Evolutionary conservation across 2,797 vertebrate species (phyloP), one percentile per base, ranked within the genome.

Genomic region (Pachyuromys duprasi): DNA sequence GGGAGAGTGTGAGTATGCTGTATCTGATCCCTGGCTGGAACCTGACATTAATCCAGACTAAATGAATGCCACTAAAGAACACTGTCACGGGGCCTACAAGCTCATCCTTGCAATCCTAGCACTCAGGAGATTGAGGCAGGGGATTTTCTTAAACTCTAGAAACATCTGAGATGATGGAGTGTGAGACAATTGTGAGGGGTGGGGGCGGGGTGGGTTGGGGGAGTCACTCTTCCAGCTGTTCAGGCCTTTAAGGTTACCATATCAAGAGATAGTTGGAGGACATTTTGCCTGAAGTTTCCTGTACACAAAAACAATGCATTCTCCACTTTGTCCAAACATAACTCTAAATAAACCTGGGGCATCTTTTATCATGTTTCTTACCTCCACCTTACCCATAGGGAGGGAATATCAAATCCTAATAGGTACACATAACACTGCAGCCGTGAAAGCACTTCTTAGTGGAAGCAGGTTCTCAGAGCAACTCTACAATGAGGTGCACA

Each of bases 21-120:
- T 82, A 87, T 75, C 81, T 86, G 78, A 86, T 42, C 42, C 87
- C 84, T 65, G 67, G n/a, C 13, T 33, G 74, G 72, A 94, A 93
- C 83, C 70, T 76, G 67, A 72, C 92, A 76, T 95, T 94, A 93
- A 96, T 90, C 84, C 88, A 90, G 26, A 42, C 49, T 17, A 90
- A 96, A 81, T 81, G 93, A 93, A 86, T 8, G 8, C 89, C 93
- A 90, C 86, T 90, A 86, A 88, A 90, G 81, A 53, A 5, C 45
- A 14, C 2, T 28, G 62, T 90, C 36, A 28, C 3, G 2, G n/a
- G 45, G 42, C 8, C 9, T 28, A 22, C 13, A 18, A 14, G 45
- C 33, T 62, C 69, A 9, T 42, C 45, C 67, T 18, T 60, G 28
- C 11, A 75, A 42, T 33, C 36, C 57, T n/a, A 53, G 55, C 42